Evolutionary conservation across 2,888 invertebrate species (phyloP), one percentile per base, ranked within the genome.

Genomic region (Cybosia mesomella): DNA sequence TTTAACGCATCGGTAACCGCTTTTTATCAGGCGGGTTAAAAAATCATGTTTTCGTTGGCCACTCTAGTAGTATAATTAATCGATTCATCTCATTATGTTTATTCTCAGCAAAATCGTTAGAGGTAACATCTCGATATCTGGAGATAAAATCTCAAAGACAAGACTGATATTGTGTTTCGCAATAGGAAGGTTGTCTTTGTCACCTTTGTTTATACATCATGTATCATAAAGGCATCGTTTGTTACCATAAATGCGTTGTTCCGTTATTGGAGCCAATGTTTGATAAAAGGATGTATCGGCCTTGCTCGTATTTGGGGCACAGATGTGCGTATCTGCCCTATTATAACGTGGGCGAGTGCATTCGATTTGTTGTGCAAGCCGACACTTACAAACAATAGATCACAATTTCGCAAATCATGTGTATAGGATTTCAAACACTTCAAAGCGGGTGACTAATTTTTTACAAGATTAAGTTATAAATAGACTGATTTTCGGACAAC

Each of bases 251-350:
- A 75, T 74, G 83, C 82, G 78, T 73, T 66, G 83, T 83, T 80
- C 85, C 87, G 87, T 88, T 90, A 90, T 86, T 86, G 83, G 84
- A 86, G 83, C 77, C 75, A 72, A 67, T 66, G 80, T 80, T 83
- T 86, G 86, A 89, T 89, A 87, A 86, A 90, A 91, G 89, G 87
- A 89, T 88, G 83, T 85, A 83, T 85, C 82, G 89, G 85, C 90
- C 90, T 91, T 90, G 88, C 76, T 74, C 66, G 77, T 87, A 90
- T 89, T 87, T 91, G 85, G 91, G 90, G 75, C 91, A 85, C 92
- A 90, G 90, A 91, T 91, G 92, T 87, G 87, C 83, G 81, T 82
- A 65, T 79, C 76, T 66, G 74, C 63, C 58, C 72, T 70, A 83
- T 86, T 84, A 83, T 85, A 75, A 82, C 81, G 83, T 84, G 83